Conservation (phyloP, 1,140 invertebrate genomes). For the Samia ricini region DNA sequence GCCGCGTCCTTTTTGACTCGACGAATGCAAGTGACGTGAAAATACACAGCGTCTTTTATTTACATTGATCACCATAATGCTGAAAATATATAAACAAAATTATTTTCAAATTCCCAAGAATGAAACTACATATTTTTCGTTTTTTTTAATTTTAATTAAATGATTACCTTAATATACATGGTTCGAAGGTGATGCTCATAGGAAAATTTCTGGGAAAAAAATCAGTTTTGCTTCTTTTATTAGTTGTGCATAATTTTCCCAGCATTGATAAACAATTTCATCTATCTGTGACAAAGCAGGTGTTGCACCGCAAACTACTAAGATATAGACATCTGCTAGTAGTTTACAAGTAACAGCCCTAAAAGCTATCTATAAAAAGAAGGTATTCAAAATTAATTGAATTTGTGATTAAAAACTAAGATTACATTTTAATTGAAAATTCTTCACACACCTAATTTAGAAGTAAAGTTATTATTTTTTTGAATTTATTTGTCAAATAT, state of each 20-base stretch:
- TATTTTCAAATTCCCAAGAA: neutral
- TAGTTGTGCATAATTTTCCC: conserved; percentile 83
- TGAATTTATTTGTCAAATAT: no score
- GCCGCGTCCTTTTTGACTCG: conserved; percentile 66
- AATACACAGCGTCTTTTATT: conserved; percentile 82
- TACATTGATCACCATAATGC: conserved; percentile 84
- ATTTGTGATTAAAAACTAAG: no score
- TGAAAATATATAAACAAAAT: conserved; percentile 55
- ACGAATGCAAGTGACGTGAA: conserved; percentile 79
- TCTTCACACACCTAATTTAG: no score
- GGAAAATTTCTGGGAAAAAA: conserved; percentile 83
- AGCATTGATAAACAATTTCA: conserved; percentile 84
- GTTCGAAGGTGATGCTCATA: conserved; percentile 78
- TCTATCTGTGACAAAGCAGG: conserved; percentile 86
- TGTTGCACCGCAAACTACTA: conserved; percentile 87
- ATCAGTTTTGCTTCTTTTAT: conserved; percentile 81
- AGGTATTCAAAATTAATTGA: no score
- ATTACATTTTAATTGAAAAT: neutral
- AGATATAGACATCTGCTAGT: conserved; percentile 84
- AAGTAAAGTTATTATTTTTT: no score
- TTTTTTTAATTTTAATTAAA: neutral
- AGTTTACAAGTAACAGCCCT: conserved; percentile 87
- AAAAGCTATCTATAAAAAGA: conserved; percentile 85
- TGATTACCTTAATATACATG: conserved; percentile 82
- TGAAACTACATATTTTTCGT: neutral